Evolutionary conservation across 2,888 invertebrate genomes (phyloP), one percentile per base, ranked within the genome.

Genomic region (Neocrepidodera transversa): DNA sequence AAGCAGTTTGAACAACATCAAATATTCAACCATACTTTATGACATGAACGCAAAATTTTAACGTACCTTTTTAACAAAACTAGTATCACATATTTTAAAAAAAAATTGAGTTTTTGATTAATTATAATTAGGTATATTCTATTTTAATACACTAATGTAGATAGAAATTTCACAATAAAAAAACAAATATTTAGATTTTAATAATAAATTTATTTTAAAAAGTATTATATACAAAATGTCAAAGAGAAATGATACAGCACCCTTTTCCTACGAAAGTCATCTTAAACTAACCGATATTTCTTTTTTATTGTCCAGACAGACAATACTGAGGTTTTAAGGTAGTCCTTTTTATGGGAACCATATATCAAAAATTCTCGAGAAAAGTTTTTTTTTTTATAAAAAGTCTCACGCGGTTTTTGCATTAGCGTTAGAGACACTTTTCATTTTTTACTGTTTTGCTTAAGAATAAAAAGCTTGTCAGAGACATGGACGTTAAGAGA

Each of bases 391-490:
- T 40, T n/a, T 38, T 38, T 38, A 38, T 13, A 45, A 45, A 47
- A 30, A 47, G 14, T 26, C 26, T 47, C 47, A 47, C 16, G 47
- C 47, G 28, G 30, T 26, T 47, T 47, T 47, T 47, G 47, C 47
- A 47, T 47, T 30, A 47, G 47, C 47, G 47, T 28, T 30, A 30
- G 30, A 28, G 47, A 28, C n/a, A 30, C 47, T 47, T 47, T 47
- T 16, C 47, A 47, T 47, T 28, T 47, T 47, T 47, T 16, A 47
- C 47, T 47, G 28, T 47, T 45, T 47, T 47, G 47, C 16, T 28
- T 47, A 47, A 47, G 47, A 47, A 47, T 47, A 47, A 47, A 47
- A 47, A 47, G 47, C 47, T 47, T 47, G 47, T 47, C 47, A 47
- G 3, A 30, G 4, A 47, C 28, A 47, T 20, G 20, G 20, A 14